phyloP scores from a whole-genome alignment of 2,888 invertebrate genomes.

The Chalcis sispes region DNA sequence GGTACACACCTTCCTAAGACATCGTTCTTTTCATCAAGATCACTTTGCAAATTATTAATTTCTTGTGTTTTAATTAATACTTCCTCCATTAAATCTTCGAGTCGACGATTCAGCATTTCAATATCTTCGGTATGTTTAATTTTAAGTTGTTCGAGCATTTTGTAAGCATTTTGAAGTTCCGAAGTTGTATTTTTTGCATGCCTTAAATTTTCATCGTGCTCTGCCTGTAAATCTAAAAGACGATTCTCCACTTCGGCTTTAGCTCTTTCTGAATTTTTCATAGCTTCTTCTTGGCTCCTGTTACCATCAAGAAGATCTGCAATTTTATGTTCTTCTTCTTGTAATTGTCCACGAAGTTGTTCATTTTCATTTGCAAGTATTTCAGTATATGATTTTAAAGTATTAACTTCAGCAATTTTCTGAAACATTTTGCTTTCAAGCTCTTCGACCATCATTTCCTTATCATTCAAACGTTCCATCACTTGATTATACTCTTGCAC shows the following conservation, averaged over 20 bases:
- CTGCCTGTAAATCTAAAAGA: slow-evolving; percentile 60
- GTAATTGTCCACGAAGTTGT: slow-evolving; percentile 58
- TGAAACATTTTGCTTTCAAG: slow-evolving; percentile 47
- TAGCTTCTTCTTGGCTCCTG: slow-evolving; percentile 67
- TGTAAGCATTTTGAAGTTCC: slow-evolving; percentile 75
- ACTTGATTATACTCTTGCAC: slow-evolving; percentile 80
- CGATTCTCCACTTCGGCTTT: slow-evolving; percentile 60
- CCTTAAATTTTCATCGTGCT: slow-evolving; percentile 61
- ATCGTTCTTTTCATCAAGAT: slow-evolving; percentile 74
- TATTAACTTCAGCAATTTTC: slow-evolving; percentile 55
- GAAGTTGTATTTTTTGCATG: slow-evolving; percentile 63
- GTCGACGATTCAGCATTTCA: slow-evolving; percentile 70
- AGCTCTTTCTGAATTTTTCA: slow-evolving; percentile 66
- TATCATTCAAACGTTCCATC: slow-evolving; percentile 78
- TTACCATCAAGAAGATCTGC: slow-evolving; percentile 75
- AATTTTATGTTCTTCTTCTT: slow-evolving; percentile 62
- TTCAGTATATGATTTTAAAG: slow-evolving; percentile 73
- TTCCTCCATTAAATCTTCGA: slow-evolving; percentile 75
- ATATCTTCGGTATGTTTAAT: slow-evolving; percentile 74
- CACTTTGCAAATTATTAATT: slow-evolving; percentile 69
- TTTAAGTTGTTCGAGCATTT: slow-evolving; percentile 76
- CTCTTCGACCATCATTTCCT: slow-evolving; percentile 56
- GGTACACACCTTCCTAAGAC: slow-evolving; percentile 69
- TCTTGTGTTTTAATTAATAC: slow-evolving; percentile 76
- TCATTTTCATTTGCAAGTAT: slow-evolving; percentile 67